phyloP scores from a whole-genome alignment of 2,113 vertebrate genomes.

The Rattus rattus region DNA sequence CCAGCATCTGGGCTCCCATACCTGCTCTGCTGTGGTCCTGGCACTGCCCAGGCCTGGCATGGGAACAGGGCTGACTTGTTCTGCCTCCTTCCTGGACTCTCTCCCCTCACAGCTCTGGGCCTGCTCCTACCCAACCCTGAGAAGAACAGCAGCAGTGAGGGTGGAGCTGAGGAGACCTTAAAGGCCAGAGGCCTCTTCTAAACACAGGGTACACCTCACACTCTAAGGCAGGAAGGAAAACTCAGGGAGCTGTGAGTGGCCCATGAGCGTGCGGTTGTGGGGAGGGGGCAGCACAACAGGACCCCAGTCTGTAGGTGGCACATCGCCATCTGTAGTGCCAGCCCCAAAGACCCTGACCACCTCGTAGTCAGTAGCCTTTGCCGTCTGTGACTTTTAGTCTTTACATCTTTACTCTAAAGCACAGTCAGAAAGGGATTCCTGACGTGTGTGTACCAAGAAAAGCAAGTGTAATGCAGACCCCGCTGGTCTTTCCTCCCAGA shows the following conservation, averaged over 20 bases:
- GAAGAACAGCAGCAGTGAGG: not conserved
- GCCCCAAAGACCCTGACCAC: no score
- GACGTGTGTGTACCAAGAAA: fast-evolving
- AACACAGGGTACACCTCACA: not conserved
- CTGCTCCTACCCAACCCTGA: not conserved
- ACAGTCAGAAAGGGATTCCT: not conserved
- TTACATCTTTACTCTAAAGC: not conserved
- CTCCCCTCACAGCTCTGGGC: not conserved
- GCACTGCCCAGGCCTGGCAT: slow-evolving; percentile 30
- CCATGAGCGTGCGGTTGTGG: not conserved
- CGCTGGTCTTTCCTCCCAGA: fast-evolving
- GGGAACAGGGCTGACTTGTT: slow-evolving; percentile 86
- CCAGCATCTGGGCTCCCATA: slow-evolving; percentile 70
- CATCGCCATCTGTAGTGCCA: not conserved
- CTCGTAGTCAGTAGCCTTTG: fast-evolving
- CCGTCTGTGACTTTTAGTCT: not conserved
- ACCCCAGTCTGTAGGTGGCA: not conserved
- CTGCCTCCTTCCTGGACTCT: slow-evolving; percentile 54
- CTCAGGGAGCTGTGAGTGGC: not conserved
- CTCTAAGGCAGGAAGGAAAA: slow-evolving; percentile 75
- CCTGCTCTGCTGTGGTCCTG: slow-evolving; percentile 78
- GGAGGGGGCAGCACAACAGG: not conserved
- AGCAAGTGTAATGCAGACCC: not conserved
- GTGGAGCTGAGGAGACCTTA: not conserved
- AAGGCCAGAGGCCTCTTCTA: not conserved